phyloP scores from a whole-genome alignment of 2,113 vertebrate genomes.

The Siniperca chuatsi region DNA sequence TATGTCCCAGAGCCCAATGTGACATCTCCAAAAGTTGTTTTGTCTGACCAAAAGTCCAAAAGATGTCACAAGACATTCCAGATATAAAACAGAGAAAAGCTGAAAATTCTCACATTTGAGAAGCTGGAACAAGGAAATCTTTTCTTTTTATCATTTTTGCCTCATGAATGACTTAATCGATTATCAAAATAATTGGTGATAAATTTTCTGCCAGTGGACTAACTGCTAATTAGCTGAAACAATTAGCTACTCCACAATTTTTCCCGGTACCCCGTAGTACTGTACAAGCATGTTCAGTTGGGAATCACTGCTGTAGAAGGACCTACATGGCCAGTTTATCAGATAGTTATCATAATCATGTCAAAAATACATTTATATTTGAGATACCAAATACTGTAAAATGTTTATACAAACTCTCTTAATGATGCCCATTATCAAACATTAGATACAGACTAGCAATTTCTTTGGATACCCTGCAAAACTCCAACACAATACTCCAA shows the following conservation, averaged over 20 bases:
- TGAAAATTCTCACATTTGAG: not conserved
- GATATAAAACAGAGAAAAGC: not conserved
- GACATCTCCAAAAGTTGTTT: not conserved
- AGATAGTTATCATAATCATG: not conserved
- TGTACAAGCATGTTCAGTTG: not conserved
- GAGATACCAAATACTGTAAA: not conserved
- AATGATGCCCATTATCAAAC: conserved; percentile 21
- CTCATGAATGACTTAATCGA: not conserved
- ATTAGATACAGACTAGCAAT: conserved; percentile 12
- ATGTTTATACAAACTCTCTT: conserved; percentile 2
- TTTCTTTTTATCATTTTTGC: not conserved
- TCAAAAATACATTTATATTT: not conserved
- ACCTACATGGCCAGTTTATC: not conserved
- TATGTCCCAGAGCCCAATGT: not conserved
- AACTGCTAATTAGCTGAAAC: not conserved
- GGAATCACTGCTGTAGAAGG: not conserved
- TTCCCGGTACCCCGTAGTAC: not conserved
- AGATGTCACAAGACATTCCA: not conserved
- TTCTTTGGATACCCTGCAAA: conserved; percentile 14
- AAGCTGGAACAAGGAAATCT: not conserved
- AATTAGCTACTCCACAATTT: not conserved
- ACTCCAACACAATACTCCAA: not conserved
- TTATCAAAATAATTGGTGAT: not conserved
- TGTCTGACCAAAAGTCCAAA: not conserved
- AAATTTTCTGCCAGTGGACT: too few relatives aligned